These are phyloP conservation scores for Bombus polaris DNA, from an alignment of 1,140 invertebrate species.

Conservation along the genomic window DNA sequence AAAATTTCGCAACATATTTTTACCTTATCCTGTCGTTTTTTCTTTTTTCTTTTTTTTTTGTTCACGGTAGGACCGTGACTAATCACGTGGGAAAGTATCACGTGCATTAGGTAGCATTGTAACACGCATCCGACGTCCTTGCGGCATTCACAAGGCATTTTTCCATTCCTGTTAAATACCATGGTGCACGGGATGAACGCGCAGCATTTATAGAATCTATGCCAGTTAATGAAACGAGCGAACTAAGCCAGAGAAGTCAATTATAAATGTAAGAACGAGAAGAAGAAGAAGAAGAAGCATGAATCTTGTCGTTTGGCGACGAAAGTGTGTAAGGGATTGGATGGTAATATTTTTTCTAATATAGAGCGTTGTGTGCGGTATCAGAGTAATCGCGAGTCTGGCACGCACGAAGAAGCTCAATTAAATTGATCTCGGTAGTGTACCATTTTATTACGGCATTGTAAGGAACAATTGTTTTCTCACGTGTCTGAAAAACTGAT, in stretches of 20 bases:
- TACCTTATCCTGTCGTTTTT: background rate
- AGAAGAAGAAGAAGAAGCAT: background rate
- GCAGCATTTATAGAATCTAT: constrained; percentile 29
- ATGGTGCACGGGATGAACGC: constrained; percentile 17
- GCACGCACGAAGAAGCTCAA: constrained; percentile 32
- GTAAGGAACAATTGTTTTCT: constrained; percentile 62
- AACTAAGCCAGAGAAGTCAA: background rate
- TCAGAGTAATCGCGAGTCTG: background rate
- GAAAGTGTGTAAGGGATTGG: background rate
- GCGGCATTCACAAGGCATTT: constrained; percentile 53
- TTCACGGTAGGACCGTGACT: constrained; percentile 30
- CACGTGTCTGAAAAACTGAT: constrained; percentile 66
- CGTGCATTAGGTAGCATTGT: constrained; percentile 56
- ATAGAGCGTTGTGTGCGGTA: background rate
- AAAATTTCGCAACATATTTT: background rate
- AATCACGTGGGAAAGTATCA: constrained; percentile 67
- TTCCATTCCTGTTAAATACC: constrained; percentile 46
- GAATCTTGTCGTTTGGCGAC: background rate
- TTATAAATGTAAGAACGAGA: background rate
- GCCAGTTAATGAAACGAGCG: constrained; percentile 17
- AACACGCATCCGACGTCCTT: constrained; percentile 59
- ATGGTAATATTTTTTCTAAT: background rate
- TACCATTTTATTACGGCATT: constrained; percentile 58
- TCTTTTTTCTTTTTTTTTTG: background rate
- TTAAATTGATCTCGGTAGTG: constrained; percentile 45